Conservation (phyloP, 1,140 invertebrate species). For the Drosophila suzukii region DNA sequence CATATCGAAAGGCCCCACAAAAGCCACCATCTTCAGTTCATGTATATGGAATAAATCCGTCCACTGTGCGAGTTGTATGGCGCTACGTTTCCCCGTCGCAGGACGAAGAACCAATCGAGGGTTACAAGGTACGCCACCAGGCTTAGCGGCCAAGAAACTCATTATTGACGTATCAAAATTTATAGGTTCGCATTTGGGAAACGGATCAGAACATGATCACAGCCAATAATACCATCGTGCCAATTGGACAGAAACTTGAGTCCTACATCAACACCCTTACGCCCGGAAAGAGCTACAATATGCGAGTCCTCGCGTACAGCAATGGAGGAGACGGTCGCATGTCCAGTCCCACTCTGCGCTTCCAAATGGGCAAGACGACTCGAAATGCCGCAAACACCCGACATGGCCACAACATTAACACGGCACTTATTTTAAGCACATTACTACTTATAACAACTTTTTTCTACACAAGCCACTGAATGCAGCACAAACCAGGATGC, state of each 20-base stretch:
- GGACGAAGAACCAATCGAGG: slow-evolving; percentile 96
- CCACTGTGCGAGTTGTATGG: slow-evolving; percentile 95
- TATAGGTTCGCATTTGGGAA: slow-evolving; percentile 93
- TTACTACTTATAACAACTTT: slow-evolving; percentile 65
- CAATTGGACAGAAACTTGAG: slow-evolving; percentile 91
- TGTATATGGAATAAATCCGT: slow-evolving; percentile 92
- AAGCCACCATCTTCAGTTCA: slow-evolving; percentile 96
- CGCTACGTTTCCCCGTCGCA: slow-evolving; percentile 94
- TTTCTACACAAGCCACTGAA: slow-evolving; percentile 61
- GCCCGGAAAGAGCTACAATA: slow-evolving; percentile 93
- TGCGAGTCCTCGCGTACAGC: slow-evolving; percentile 96
- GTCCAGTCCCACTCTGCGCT: slow-evolving; percentile 95
- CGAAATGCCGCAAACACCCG: slow-evolving; percentile 69
- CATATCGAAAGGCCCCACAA: slow-evolving; percentile 95
- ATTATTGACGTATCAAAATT: not conserved
- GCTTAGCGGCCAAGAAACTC: not conserved
- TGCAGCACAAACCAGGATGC: slow-evolving; percentile 22
- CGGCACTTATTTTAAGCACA: slow-evolving; percentile 62
- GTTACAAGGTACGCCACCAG: slow-evolving; percentile 89
- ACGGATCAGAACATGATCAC: slow-evolving; percentile 95
- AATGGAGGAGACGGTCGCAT: slow-evolving; percentile 97
- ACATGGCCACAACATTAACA: slow-evolving; percentile 70
- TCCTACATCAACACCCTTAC: slow-evolving; percentile 91
- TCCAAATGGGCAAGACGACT: slow-evolving; percentile 91
- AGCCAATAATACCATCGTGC: slow-evolving; percentile 93